A percentile compares a stretch with the other conserved stretches of the same genome.
Evolutionary conservation across 1,140 invertebrate species (phyloP).

Genomic region (Thaumatotibia leucotreta): DNA sequence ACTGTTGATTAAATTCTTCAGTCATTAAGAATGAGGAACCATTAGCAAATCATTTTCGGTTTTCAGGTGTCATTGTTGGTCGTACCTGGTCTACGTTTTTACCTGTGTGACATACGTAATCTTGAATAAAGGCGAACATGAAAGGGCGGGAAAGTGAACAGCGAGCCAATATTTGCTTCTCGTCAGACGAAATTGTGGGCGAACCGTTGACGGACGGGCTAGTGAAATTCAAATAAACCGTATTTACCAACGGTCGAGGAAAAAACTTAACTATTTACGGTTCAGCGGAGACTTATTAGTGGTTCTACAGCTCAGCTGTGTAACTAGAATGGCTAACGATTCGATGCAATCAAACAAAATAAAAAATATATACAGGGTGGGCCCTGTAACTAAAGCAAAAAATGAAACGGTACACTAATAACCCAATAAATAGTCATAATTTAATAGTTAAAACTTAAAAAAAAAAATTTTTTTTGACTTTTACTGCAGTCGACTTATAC

Average conservation of each 20-base stretch:
- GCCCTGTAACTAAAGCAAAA: too few species aligned
- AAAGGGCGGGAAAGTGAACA: slow-evolving; percentile 8
- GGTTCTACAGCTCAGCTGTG: neutral
- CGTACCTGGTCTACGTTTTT: neutral
- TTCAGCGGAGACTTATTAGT: neutral
- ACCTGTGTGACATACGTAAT: slow-evolving; percentile 2
- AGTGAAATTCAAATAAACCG: slow-evolving; percentile 14
- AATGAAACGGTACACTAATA: too few species aligned
- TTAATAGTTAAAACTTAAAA: too few species aligned
- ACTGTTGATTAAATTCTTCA: too few species aligned
- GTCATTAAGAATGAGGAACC: too few species aligned
- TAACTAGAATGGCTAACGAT: neutral
- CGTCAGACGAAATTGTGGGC: slow-evolving; percentile 10
- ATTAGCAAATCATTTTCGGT: too few species aligned
- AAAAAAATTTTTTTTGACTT: too few species aligned
- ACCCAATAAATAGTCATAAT: too few species aligned
- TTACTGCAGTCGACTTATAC: too few species aligned
- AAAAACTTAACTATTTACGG: slow-evolving; percentile 7
- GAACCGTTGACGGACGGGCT: slow-evolving; percentile 7
- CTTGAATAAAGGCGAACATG: neutral
- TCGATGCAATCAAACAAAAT: too few species aligned
- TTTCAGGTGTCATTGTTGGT: too few species aligned
- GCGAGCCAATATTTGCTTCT: slow-evolving; percentile 9
- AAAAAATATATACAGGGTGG: too few species aligned
- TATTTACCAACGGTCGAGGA: slow-evolving; percentile 4